Conservation (phyloP, 2,113 vertebrate genomes). For the Microtus montanus region DNA sequence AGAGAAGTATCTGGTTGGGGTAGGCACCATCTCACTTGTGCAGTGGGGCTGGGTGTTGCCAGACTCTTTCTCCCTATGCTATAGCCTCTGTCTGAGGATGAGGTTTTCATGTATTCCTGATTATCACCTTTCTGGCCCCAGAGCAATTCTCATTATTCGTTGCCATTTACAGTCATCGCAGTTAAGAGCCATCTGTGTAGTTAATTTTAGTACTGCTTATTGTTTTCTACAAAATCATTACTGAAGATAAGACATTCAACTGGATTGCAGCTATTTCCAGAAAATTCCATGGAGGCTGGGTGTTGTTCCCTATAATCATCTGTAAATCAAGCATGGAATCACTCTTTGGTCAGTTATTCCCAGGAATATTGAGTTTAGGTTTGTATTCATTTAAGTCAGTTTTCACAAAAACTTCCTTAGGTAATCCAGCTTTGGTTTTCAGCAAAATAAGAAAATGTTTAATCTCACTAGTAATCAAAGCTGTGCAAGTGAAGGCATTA, state of each 20-base stretch:
- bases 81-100: conserved; percentile 16
- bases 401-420: background rate
- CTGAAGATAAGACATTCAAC: conserved; percentile 67
- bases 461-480: conserved; percentile 28
- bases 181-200: conserved; percentile 81
- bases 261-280: conserved; percentile 53
- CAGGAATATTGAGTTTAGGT: conserved; percentile 6
- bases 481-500: conserved; percentile 31
- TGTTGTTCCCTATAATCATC: conserved; percentile 43
- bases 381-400: conserved; percentile 23
- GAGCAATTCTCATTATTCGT: conserved; percentile 78
- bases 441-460: conserved; percentile 4
- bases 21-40: background rate
- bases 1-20: background rate
- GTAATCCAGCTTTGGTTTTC: background rate
- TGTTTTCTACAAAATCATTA: conserved; percentile 73
- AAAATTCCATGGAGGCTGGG: conserved; percentile 36
- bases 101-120: background rate
- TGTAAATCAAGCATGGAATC: conserved; percentile 34
- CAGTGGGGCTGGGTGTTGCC: background rate
- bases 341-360: background rate
- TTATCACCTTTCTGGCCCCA: conserved; percentile 54
- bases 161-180: conserved; percentile 78
- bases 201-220: conserved; percentile 80
- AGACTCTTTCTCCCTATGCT: background rate